These are phyloP conservation scores for Sminthurinus aureus DNA, from an alignment of 2,888 invertebrate species.

Conservation along the genomic window DNA sequence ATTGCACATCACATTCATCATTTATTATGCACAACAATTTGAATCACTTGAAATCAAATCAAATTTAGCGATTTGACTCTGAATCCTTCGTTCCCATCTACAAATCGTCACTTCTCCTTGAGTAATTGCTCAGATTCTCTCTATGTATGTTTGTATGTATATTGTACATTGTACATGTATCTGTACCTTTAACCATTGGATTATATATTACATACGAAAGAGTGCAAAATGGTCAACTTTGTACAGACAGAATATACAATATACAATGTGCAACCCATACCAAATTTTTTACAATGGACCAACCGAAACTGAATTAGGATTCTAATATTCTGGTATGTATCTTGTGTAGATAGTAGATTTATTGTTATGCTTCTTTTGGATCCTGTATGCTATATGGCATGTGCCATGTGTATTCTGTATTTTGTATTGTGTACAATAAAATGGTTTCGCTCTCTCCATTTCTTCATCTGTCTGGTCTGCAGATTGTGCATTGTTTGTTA, in stretches of 20 bases:
- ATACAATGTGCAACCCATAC: too few species aligned
- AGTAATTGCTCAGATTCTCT: neutral
- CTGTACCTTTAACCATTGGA: neutral
- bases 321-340: too few species aligned
- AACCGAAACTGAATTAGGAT: too few species aligned
- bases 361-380: too few species aligned
- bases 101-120: neutral
- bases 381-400: too few species aligned
- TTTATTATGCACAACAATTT: too few species aligned
- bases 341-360: too few species aligned
- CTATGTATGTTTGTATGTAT: neutral
- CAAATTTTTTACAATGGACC: too few species aligned
- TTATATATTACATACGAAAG: neutral
- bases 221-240: slow-evolving; percentile 20
- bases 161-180: neutral
- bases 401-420: neutral
- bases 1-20: neutral
- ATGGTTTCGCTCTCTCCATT: slow-evolving; percentile 27
- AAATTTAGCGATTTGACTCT: too few species aligned
- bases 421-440: slow-evolving; percentile 9
- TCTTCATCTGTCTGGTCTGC: neutral
- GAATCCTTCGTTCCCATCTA: neutral
- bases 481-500: neutral
- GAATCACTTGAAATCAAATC: too few species aligned
- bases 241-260: neutral